Percentiles rank a stretch among this genome's conserved stretches.
phyloP scores from a whole-genome alignment of 2,797 vertebrate species.

The Sarcophilus harrisii region DNA sequence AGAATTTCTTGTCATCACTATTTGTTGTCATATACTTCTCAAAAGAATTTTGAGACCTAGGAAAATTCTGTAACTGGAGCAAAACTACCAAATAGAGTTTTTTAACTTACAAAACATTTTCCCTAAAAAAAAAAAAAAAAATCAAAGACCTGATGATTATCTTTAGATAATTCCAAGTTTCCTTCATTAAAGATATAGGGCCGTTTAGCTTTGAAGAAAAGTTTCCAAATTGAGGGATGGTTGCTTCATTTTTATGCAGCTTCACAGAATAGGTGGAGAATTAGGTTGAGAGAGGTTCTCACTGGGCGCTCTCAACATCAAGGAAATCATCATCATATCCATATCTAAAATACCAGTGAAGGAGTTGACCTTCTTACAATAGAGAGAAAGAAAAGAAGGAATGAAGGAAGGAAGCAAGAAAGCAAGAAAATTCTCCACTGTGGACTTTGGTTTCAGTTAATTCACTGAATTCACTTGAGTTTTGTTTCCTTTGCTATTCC shows the following conservation, averaged over 20 bases:
- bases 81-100: background rate
- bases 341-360: background rate
- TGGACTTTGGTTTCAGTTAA: background rate
- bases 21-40: conserved; percentile 35
- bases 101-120: background rate
- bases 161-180: background rate
- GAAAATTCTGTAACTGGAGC: background rate
- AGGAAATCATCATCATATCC: background rate
- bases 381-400: no score
- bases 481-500: background rate
- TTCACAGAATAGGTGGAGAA: background rate
- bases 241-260: background rate
- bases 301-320: background rate
- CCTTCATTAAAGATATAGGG: background rate
- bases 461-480: background rate
- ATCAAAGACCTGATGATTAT: background rate
- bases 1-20: background rate
- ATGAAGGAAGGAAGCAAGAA: background rate
- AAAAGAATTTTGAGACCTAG: conserved; percentile 8
- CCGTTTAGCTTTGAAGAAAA: background rate
- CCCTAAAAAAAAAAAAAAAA: background rate
- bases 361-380: background rate
- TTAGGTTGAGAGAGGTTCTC: background rate
- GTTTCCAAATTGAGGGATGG: background rate
- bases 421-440: background rate